Base-by-base conservation (phyloP, 2,888 invertebrate genomes). In the Nymphalis polychloros region DNA sequence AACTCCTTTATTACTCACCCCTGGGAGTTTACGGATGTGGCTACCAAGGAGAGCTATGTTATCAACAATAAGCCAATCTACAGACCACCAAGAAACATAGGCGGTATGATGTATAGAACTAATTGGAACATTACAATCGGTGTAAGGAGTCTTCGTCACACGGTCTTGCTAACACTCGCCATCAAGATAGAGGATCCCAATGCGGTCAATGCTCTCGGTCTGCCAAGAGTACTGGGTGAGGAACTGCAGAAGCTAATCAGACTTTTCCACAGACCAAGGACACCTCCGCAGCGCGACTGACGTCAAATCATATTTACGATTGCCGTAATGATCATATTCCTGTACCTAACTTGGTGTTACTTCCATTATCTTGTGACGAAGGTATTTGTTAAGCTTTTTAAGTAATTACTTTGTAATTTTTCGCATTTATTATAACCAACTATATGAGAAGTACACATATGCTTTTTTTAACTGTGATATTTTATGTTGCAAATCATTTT, bases 1-100 rank as follows among this genome's bases (percentile, higher is more conserved):
- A 95, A 96, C 77, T 96, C 97, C 0, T 98, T 92, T 82, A 94
- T 95, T 17, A 95, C 95, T 0, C 97, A 98, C 87, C 96, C 97
- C 0, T 98, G 97, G 97, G 94, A 97, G 72, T 97, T 97, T 80
- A 90, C 95, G 1, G 97, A 97, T 81, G 86, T 93, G 0, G 85
- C 92, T 0, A 96, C 96, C 0, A 94, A 94, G 61, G 96, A 97
- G 77, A 92, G 94, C 50, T 92, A 82, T 84, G 93, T 94, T 10
- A 93, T 95, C 0, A 93, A 93, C 71, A 88, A 94, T 77, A 83
- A 90, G 74, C 73, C 84, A 64, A 82, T 94, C 61, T 93, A 93
- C 82, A 81, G 93, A 75, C 93, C 91, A 0, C 89, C 89, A 0
- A 69, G 70, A 0, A 79, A 79, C n/a, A 73, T 88, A 0, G 89